These are phyloP conservation scores for Sparidentex hasta DNA, from an alignment of 2,797 vertebrate species.

Conservation along the genomic window DNA sequence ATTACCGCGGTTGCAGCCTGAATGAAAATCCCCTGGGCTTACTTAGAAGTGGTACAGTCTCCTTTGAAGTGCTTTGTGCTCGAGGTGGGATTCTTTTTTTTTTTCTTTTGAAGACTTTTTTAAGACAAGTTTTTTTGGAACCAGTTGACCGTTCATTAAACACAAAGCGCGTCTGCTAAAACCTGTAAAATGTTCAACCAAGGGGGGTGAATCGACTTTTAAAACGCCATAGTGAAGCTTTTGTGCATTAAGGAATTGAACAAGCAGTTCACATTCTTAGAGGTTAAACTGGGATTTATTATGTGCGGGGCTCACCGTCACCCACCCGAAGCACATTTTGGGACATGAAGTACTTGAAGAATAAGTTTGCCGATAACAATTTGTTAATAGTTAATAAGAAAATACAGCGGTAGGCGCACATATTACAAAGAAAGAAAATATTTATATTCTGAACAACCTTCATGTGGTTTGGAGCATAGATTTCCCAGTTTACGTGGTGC, in stretches of 20 bases:
- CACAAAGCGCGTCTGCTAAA: conserved; percentile 12
- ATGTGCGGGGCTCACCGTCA: no score
- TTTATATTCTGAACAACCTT: no score
- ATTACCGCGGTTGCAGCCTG: conserved; percentile 50
- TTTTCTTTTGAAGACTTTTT: conserved; percentile 21
- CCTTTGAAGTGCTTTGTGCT: conserved; percentile 69
- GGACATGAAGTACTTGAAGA: no score
- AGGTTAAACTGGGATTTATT: no score
- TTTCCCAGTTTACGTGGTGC: no score
- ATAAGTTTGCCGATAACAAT: no score
- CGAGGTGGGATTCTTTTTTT: conserved; percentile 42
- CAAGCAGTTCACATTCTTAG: no score
- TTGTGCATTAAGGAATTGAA: not conserved
- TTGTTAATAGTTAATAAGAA: no score
- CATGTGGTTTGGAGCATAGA: no score
- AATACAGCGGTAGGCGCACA: no score
- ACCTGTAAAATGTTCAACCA: conserved; percentile 5
- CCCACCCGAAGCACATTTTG: no score
- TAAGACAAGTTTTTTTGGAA: conserved; percentile 30
- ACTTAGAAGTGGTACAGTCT: conserved; percentile 50
- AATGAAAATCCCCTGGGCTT: conserved; percentile 57
- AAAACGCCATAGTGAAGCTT: not conserved
- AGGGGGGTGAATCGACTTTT: conserved; percentile 24
- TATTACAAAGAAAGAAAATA: no score
- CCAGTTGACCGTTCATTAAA: conserved; percentile 26